Conservation (phyloP, 2,888 invertebrate genomes). For the Nematopogon swammerdamellus region DNA sequence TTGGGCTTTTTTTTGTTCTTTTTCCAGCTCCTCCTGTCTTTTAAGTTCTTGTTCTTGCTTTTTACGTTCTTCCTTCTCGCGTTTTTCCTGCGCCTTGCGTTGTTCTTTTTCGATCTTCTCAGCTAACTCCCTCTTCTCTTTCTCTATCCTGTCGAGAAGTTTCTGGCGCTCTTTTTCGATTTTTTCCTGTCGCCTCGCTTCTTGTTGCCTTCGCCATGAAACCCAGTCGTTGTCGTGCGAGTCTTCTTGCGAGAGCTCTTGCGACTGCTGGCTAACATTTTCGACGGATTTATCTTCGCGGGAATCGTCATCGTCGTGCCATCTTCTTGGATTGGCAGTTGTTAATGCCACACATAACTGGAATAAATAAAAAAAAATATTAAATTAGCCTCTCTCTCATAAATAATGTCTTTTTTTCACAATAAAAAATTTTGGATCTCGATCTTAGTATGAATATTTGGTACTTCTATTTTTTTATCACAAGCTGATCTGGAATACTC, state of each 20-base stretch:
- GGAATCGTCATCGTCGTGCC: slow-evolving; percentile 15
- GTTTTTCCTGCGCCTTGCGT: slow-evolving; percentile 11
- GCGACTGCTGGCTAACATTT: background rate
- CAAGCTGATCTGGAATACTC: too few species aligned
- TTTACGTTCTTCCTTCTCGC: slow-evolving; percentile 15
- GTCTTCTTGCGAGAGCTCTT: background rate
- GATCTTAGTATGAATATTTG: too few species aligned
- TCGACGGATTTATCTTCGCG: slow-evolving; percentile 15
- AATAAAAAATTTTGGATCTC: background rate
- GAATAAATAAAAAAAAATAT: slow-evolving; percentile 15
- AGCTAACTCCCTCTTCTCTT: slow-evolving; percentile 14
- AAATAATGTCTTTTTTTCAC: background rate
- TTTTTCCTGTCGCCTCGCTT: slow-evolving; percentile 22
- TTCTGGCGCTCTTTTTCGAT: slow-evolving; percentile 22
- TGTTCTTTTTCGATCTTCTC: slow-evolving; percentile 19
- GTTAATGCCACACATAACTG: slow-evolving; percentile 36
- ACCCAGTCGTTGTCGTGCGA: slow-evolving; percentile 7
- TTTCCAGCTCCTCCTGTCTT: too few species aligned
- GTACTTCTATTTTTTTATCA: too few species aligned
- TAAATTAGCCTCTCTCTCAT: background rate
- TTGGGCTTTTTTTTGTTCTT: slow-evolving; percentile 10
- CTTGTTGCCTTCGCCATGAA: slow-evolving; percentile 19
- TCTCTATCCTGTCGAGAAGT: slow-evolving; percentile 17
- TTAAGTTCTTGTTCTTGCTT: slow-evolving; percentile 16
- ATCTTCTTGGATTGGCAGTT: slow-evolving; percentile 27